Evolutionary conservation across 2,797 vertebrate species (phyloP), one percentile per base, ranked within the genome.

Genomic region (Echeneis naucrates): DNA sequence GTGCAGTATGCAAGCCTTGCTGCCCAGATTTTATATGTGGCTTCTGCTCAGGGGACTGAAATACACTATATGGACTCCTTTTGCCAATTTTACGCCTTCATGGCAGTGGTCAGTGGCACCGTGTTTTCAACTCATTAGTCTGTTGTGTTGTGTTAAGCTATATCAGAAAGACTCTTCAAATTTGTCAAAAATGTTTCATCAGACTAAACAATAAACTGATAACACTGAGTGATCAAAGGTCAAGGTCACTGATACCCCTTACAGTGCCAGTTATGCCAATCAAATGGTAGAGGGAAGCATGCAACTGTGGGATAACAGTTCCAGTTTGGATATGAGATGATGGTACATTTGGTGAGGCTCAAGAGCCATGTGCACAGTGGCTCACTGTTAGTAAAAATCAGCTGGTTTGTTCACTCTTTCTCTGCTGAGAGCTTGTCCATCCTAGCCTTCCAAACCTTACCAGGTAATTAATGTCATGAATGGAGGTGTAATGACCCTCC

Each of bases 381-480:
- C 64, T 81, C 58, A 51, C 7, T 74, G 53, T 51, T 30, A 48
- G 62, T 56, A 52, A 58, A 82, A 88, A 78, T 78, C 67, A 45
- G 60, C 72, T 21, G 35, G 51, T 81, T 69, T 81, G 52, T 77
- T 82, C 86, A 72, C 50, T 56, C 58, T 58, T 74, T 63, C 54
- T 72, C 59, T 37, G 19, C 68, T 80, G 63, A 88, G 87, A 89
- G 65, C 72, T 59, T 77, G 50, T 87, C 89, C 75, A 75, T 91
- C 81, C 88, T 84, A 83, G 82, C 81, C 87, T 85, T 62, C 78
- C 50, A 56, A 68, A 57, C 79, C 90, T 93, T 94, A 93, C 93
- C 88, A 80, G 86, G 85, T 91, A 93, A 94, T 94, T 93, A 93
- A 88, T 57, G 72, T 77, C 77, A 82, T 91, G 87, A 94, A 94